phyloP scores from a whole-genome alignment of 1,140 invertebrate species.

The Triops longicaudatus region DNA sequence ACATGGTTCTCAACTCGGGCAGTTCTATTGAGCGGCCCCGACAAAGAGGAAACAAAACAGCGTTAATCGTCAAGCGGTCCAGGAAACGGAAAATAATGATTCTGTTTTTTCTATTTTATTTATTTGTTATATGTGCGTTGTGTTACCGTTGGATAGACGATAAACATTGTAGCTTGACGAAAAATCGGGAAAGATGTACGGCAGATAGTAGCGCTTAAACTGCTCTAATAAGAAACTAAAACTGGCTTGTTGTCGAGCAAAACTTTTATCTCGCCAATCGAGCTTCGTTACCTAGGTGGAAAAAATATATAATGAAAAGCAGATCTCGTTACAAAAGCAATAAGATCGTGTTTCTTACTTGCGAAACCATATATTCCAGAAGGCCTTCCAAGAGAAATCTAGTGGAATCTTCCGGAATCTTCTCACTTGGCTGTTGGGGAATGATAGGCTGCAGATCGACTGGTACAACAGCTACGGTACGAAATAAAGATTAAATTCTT shows the following conservation, averaged over 20 bases:
- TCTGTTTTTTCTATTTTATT: neutral
- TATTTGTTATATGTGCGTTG: neutral
- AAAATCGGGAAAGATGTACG: conserved; percentile 83
- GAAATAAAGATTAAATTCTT: conserved; percentile 6
- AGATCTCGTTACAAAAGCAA: conserved; percentile 20
- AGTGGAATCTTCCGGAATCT: conserved; percentile 75
- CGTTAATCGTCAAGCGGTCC: conserved; percentile 18
- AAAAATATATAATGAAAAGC: conserved; percentile 27
- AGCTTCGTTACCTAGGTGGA: conserved; percentile 63
- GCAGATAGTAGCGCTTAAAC: conserved; percentile 85
- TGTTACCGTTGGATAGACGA: conserved; percentile 68
- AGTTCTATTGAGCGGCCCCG: conserved; percentile 43
- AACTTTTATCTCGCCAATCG: conserved; percentile 79
- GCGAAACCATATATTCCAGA: conserved; percentile 82
- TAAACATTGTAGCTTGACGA: conserved; percentile 74
- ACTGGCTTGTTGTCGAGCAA: conserved; percentile 58
- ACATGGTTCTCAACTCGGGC: conserved; percentile 43
- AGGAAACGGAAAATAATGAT: neutral
- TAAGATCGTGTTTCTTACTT: conserved; percentile 43
- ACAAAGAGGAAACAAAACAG: conserved; percentile 35
- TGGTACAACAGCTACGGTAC: conserved; percentile 52
- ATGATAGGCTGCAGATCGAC: conserved; percentile 69
- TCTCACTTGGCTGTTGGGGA: conserved; percentile 74
- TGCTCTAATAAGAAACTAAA: conserved; percentile 87
- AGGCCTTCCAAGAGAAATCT: conserved; percentile 80